Evolutionary conservation across 2,797 vertebrate genomes (phyloP).

Genomic region (Podargus strigoides): DNA sequence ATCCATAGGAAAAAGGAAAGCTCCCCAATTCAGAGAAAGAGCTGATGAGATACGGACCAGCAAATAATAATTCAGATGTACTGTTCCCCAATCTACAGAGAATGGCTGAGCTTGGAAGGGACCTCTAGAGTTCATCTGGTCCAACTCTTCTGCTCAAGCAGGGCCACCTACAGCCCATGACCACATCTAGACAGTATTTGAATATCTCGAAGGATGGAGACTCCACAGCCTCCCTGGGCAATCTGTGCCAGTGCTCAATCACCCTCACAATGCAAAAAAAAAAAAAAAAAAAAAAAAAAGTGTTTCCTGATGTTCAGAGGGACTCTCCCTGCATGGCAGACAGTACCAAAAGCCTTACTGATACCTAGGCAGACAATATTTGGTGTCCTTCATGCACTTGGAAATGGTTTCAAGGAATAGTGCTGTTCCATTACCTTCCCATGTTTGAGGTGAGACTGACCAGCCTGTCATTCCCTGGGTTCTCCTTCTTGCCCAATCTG

Average conservation of each 20-base stretch:
- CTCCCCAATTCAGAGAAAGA: background rate
- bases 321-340: background rate
- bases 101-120: background rate
- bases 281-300: background rate
- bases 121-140: background rate
- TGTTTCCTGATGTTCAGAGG: background rate
- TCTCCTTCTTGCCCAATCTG: background rate
- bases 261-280: background rate
- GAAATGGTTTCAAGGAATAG: background rate
- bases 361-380: background rate
- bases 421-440: background rate
- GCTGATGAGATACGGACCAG: background rate
- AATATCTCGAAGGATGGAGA: background rate
- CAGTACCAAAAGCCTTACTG: rapidly evolving
- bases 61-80: background rate
- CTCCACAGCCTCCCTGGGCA: background rate
- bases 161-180: background rate
- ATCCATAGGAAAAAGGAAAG: background rate
- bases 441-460: background rate
- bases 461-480: background rate
- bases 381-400: background rate
- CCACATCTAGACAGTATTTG: background rate
- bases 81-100: background rate
- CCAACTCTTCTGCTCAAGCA: background rate
- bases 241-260: too few species aligned